phyloP scores from a whole-genome alignment of 2,113 vertebrate genomes.

The Notiomystis cincta region DNA sequence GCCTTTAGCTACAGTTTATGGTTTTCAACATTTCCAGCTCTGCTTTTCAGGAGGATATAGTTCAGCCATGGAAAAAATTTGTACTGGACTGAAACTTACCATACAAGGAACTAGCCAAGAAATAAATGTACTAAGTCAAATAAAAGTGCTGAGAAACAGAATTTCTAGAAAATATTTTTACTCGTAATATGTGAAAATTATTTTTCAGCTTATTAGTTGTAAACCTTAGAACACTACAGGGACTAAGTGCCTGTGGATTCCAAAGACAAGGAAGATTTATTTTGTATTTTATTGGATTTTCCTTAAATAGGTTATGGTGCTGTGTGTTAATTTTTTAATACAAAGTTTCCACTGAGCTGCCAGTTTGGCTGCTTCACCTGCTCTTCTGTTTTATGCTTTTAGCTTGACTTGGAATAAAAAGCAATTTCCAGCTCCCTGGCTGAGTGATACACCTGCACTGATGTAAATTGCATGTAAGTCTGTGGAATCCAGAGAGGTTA shows the following conservation, averaged over 20 bases:
- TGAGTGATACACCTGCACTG: not conserved
- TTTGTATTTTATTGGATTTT: not conserved
- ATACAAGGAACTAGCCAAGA: not conserved
- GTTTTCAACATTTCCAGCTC: not conserved
- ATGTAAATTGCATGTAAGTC: not conserved
- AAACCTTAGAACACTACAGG: not conserved
- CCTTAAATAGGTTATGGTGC: not conserved
- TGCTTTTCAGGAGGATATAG: conserved; percentile 14
- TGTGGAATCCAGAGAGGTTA: not conserved
- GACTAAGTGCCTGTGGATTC: not conserved
- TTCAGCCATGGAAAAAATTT: conserved; percentile 14
- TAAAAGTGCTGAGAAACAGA: not conserved
- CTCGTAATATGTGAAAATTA: not conserved
- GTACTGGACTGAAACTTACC: not conserved
- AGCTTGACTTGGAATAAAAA: not conserved
- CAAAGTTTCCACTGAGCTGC: not conserved
- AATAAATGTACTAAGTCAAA: conserved; percentile 10
- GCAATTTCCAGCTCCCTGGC: not conserved
- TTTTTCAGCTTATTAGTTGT: not conserved
- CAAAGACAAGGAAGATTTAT: not conserved
- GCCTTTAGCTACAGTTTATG: not conserved
- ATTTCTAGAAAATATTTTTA: conserved; percentile 4
- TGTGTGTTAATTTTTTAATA: not conserved
- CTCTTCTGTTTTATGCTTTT: not conserved
- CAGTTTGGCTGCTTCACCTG: not conserved